These are phyloP conservation scores for Lutraria rhynchaena DNA, from an alignment of 1,140 invertebrate genomes.

Conservation along the genomic window DNA sequence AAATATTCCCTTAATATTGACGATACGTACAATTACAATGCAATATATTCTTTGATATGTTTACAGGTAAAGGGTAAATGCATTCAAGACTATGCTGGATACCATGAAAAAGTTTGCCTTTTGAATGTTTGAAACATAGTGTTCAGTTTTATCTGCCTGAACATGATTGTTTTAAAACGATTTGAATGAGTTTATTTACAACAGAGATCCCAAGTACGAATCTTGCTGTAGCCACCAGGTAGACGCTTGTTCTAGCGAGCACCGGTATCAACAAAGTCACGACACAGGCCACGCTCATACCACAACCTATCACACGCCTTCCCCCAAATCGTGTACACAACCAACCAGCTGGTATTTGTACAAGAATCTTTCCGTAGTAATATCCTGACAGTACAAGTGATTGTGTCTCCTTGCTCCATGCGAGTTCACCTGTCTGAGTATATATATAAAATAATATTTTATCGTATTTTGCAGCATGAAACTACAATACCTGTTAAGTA, in stretches of 20 bases:
- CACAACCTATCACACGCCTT: conserved; percentile 65
- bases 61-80: no score
- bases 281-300: conserved; percentile 44
- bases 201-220: conserved; percentile 35
- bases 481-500: not conserved
- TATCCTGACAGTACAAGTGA: conserved; percentile 92
- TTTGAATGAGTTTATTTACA: no score
- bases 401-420: conserved; percentile 85
- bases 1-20: no score
- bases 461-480: not conserved
- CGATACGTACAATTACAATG: no score
- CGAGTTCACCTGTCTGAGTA: conserved; percentile 13
- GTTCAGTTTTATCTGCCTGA: no score
- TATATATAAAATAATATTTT: not conserved
- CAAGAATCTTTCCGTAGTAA: conserved; percentile 89
- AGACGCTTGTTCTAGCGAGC: conserved; percentile 11
- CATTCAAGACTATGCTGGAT: no score
- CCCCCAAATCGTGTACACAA: conserved; percentile 84
- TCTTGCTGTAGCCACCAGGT: conserved; percentile 24
- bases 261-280: conserved; percentile 42
- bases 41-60: no score
- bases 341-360: conserved; percentile 90
- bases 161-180: no score
- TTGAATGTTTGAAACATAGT: no score
- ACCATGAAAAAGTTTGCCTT: no score